Conservation (phyloP, 2,888 invertebrate genomes). For the Cheilosia scutellata region DNA sequence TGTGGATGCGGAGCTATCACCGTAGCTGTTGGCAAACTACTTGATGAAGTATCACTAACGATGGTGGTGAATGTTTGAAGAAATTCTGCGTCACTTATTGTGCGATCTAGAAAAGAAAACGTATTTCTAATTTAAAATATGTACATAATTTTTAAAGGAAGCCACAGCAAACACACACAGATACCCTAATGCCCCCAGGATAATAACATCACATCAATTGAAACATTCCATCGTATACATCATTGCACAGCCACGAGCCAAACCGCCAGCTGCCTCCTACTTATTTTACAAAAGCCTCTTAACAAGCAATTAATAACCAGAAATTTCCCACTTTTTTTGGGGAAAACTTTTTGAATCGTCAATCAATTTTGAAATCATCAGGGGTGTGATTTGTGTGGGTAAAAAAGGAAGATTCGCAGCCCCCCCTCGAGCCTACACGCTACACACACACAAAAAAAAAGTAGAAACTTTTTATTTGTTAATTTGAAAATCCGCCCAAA, state of each 20-base stretch:
- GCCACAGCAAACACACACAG: background rate
- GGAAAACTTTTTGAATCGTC: constrained; percentile 58
- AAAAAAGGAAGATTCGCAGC: background rate
- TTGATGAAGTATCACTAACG: constrained; percentile 56
- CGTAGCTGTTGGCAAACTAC: constrained; percentile 71
- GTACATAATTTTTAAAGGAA: background rate
- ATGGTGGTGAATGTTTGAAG: constrained; percentile 73
- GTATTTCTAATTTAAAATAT: constrained; percentile 22
- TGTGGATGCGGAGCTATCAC: constrained; percentile 67
- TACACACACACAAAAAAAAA: background rate
- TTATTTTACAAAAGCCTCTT: constrained; percentile 31
- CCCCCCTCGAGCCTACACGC: background rate
- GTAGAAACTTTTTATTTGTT: constrained; percentile 23
- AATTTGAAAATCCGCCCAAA: constrained; percentile 34
- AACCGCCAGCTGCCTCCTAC: background rate
- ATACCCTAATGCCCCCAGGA: background rate
- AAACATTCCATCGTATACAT: constrained; percentile 1
- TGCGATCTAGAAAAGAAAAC: constrained; percentile 78
- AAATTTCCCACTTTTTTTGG: constrained; percentile 41
- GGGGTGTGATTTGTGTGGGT: constrained; percentile 66
- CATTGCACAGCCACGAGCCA: background rate
- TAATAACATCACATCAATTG: constrained; percentile 10
- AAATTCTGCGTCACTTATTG: constrained; percentile 80
- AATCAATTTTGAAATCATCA: constrained; percentile 65
- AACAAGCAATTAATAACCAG: constrained; percentile 67